These are phyloP conservation scores for Mastomys coucha DNA, from an alignment of 2,113 vertebrate species.

Conservation along the genomic window DNA sequence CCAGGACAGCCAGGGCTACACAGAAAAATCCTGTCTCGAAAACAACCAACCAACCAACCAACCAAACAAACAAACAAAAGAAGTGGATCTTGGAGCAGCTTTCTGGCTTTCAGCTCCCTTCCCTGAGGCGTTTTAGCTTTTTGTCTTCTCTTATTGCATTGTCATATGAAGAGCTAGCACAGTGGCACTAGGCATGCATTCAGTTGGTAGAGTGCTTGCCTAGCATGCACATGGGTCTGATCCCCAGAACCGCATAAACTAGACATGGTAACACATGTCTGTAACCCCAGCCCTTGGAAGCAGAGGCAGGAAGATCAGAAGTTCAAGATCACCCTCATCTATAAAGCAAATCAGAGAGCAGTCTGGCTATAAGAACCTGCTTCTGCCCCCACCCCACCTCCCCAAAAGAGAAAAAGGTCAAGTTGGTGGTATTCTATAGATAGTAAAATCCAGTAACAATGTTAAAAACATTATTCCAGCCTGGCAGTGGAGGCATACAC, in stretches of 20 bases:
- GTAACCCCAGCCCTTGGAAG: not conserved
- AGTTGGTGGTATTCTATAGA: not conserved
- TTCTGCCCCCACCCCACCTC: not conserved
- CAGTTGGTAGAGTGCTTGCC: not conserved
- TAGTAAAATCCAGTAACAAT: not conserved
- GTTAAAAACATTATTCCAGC: not conserved
- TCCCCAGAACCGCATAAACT: not conserved
- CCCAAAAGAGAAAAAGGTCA: not conserved
- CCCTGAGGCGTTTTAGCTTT: not conserved
- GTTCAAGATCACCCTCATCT: not conserved
- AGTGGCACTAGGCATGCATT: not conserved
- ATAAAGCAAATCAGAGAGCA: not conserved
- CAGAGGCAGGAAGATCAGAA: not conserved
- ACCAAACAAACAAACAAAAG: no score
- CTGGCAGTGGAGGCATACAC: no score
- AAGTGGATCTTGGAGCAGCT: not conserved
- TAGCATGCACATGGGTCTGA: not conserved
- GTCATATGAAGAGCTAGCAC: not conserved
- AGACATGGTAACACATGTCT: not conserved
- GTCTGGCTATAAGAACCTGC: not conserved
- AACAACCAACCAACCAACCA: no score
- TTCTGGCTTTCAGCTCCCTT: not conserved
- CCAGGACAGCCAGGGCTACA: no score
- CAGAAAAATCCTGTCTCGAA: no score
- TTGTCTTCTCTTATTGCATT: not conserved